Conservation (phyloP, 23 tunicate genomes). For the Diplosoma virens region DNA sequence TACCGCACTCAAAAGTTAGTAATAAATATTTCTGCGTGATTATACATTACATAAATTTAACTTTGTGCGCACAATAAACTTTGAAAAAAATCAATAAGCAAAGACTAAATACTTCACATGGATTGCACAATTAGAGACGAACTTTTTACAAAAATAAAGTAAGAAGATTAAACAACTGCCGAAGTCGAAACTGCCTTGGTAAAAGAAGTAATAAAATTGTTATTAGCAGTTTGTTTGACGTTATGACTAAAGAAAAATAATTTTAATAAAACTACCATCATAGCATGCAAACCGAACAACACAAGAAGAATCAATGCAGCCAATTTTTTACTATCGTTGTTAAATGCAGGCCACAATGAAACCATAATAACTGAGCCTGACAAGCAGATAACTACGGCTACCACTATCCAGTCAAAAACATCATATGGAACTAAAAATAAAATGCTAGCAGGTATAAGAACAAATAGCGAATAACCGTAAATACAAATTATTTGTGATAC, state of each 20-base stretch:
- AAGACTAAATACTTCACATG: too few species aligned
- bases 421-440: constrained; percentile 63
- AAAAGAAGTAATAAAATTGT: too few species aligned
- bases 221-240: too few species aligned
- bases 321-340: constrained; percentile 48
- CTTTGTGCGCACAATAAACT: too few species aligned
- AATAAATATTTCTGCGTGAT: too few species aligned
- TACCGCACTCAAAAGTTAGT: too few species aligned
- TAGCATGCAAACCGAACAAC: constrained; percentile 41
- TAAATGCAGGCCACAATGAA: constrained; percentile 70
- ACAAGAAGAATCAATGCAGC: constrained; percentile 22
- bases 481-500: constrained; percentile 65
- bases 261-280: constrained; percentile 36
- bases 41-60: too few species aligned
- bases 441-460: constrained; percentile 71
- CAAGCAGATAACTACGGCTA: constrained; percentile 34
- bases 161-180: too few species aligned
- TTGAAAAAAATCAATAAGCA: too few species aligned
- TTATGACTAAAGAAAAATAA: constrained; percentile 72
- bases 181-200: too few species aligned
- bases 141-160: too few species aligned
- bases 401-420: constrained; percentile 70
- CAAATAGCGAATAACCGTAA: constrained; percentile 85
- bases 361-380: constrained; percentile 66
- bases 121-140: too few species aligned